A percentile compares a stretch with the other conserved stretches of the same genome.
phyloP scores from a whole-genome alignment of 2,113 vertebrate genomes.

The Panthera tigris region DNA sequence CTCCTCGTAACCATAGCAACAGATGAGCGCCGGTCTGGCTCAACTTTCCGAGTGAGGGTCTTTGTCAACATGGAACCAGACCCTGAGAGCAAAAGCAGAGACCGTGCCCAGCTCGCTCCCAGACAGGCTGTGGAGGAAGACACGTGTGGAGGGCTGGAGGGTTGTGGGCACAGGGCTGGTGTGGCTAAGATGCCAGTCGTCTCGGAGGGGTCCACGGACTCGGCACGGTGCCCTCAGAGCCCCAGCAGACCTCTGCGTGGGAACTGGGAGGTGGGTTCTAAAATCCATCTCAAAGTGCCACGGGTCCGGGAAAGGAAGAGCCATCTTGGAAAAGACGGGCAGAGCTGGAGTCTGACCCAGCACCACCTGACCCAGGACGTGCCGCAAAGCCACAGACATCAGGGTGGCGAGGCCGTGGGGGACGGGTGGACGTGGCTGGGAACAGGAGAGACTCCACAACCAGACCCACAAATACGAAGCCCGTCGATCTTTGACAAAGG shows the following conservation, averaged over 20 bases:
- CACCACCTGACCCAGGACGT: accelerated
- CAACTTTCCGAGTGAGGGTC: conserved; percentile 72
- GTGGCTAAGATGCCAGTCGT: accelerated
- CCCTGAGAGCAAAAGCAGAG: conserved; percentile 58
- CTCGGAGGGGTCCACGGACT: accelerated
- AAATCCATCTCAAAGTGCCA: background rate
- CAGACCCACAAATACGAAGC: accelerated
- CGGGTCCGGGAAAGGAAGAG: background rate
- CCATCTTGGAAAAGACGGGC: too few relatives aligned
- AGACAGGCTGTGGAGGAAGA: background rate
- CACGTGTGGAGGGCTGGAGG: background rate
- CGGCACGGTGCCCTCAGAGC: accelerated
- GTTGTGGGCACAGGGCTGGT: accelerated
- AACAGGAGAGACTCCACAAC: accelerated
- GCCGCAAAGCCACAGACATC: accelerated
- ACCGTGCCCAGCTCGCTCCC: background rate
- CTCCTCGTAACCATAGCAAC: conserved; percentile 86
- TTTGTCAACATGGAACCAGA: conserved; percentile 66
- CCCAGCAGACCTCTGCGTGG: background rate
- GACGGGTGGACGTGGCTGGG: accelerated
- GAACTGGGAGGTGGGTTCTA: accelerated
- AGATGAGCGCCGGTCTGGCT: conserved; percentile 78
- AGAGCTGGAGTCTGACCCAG: background rate
- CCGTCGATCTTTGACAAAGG: background rate
- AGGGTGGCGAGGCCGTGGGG: accelerated